Evolutionary conservation across 2,113 vertebrate species (phyloP).

Genomic region (Gymnorhina tibicen): DNA sequence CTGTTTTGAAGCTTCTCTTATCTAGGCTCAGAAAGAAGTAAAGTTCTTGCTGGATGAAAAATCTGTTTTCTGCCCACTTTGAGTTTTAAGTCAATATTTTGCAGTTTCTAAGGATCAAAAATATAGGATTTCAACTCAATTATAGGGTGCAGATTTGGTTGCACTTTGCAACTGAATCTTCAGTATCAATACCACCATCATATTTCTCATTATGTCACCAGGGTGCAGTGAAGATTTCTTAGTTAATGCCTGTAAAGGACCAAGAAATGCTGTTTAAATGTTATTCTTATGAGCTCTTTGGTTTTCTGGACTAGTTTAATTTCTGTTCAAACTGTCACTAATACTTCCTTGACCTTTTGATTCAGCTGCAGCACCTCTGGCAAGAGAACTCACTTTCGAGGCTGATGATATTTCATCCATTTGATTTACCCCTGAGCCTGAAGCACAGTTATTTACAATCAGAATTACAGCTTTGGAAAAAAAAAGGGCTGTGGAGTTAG

Average conservation of each 20-base stretch:
- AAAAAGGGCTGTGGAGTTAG: neutral
- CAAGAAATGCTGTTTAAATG: slow-evolving; percentile 28
- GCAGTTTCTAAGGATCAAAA: neutral
- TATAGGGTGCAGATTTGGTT: neutral
- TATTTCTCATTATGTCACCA: neutral
- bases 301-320: neutral
- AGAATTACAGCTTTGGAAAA: neutral
- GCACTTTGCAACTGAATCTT: neutral
- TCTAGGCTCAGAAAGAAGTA: neutral
- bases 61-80: neutral
- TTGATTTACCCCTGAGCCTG: neutral
- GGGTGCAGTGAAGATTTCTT: neutral
- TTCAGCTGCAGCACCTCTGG: slow-evolving; percentile 20
- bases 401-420: neutral
- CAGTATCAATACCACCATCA: neutral
- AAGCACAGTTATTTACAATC: slow-evolving; percentile 5
- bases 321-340: slow-evolving; percentile 17
- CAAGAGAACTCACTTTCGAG: neutral
- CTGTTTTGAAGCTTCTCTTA: neutral
- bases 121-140: neutral
- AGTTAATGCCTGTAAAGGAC: neutral
- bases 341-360: slow-evolving; percentile 47
- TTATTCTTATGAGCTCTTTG: neutral
- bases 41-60: neutral
- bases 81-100: neutral